These are phyloP conservation scores for Thymelicus acteon DNA, from an alignment of 2,888 invertebrate species.

Conservation along the genomic window DNA sequence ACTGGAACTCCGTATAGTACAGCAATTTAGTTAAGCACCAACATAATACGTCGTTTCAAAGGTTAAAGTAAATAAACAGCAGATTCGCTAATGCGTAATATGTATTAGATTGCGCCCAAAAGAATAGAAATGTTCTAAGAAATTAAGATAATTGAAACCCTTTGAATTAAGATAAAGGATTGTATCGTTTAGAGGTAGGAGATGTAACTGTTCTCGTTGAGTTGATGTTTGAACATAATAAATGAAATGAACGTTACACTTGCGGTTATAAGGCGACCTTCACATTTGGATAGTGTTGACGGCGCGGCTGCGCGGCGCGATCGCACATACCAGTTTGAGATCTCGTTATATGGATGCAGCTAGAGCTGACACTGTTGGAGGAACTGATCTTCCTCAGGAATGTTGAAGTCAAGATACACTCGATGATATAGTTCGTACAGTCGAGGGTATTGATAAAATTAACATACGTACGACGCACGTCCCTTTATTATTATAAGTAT, in stretches of 20 bases:
- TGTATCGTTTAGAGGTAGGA: not conserved
- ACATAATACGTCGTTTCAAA: not conserved
- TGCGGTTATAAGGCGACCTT: constrained; percentile 31
- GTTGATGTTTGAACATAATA: constrained; percentile 7
- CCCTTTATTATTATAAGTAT: too few relatives aligned
- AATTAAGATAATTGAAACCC: not conserved
- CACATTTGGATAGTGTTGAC: constrained; percentile 35
- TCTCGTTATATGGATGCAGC: constrained; percentile 21
- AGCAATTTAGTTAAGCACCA: not conserved
- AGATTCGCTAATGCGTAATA: too few relatives aligned
- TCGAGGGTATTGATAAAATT: too few relatives aligned
- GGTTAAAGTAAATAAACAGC: constrained; percentile 1
- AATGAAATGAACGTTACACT: constrained; percentile 7
- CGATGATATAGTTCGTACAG: too few relatives aligned
- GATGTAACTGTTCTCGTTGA: constrained; percentile 17
- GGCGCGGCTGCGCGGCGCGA: constrained; percentile 16
- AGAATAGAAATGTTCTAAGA: too few relatives aligned
- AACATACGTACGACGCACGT: too few relatives aligned
- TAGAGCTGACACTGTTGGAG: constrained; percentile 11
- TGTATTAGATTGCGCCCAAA: too few relatives aligned
- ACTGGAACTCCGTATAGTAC: constrained; percentile 16
- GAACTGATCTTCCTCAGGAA: constrained; percentile 10
- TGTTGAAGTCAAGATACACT: too few relatives aligned
- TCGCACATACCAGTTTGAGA: constrained; percentile 32
- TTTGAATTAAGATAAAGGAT: not conserved